Evolutionary conservation across 2,113 vertebrate species (phyloP).

Genomic region (Benitochromis conjunctus): DNA sequence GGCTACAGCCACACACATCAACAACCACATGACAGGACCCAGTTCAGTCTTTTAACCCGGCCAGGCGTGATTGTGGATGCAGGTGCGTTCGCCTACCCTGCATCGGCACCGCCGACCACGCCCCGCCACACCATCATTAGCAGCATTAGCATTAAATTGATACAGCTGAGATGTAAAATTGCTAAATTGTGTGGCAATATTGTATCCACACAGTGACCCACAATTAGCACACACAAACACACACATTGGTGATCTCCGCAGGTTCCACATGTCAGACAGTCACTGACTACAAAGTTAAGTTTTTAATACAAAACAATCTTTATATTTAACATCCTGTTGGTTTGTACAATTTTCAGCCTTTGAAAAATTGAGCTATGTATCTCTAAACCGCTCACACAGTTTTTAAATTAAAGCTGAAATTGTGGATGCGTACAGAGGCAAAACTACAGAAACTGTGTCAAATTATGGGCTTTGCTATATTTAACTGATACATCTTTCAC

Average conservation of each 20-base stretch:
- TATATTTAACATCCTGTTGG: neutral
- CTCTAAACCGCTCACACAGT: neutral
- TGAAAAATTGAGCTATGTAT: neutral
- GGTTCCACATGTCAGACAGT: no score
- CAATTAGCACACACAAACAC: no score
- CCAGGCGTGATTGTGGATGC: no score
- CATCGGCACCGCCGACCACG: no score
- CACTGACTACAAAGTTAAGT: no score
- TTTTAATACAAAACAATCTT: neutral
- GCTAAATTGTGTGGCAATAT: neutral
- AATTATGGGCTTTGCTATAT: neutral
- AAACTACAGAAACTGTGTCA: neutral
- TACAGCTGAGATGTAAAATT: neutral
- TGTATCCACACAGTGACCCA: neutral
- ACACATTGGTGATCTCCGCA: no score
- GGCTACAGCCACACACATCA: no score
- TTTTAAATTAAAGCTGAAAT: rapidly evolving
- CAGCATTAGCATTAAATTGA: rapidly evolving
- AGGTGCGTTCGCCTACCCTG: no score
- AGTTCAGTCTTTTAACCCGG: no score
- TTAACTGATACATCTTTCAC: neutral
- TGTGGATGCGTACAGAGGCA: rapidly evolving
- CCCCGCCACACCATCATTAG: neutral
- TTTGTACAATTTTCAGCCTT: neutral
- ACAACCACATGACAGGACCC: no score